These are phyloP conservation scores for Plecturocebus donacophilus DNA, from an alignment of 2,113 vertebrate species.

Conservation along the genomic window DNA sequence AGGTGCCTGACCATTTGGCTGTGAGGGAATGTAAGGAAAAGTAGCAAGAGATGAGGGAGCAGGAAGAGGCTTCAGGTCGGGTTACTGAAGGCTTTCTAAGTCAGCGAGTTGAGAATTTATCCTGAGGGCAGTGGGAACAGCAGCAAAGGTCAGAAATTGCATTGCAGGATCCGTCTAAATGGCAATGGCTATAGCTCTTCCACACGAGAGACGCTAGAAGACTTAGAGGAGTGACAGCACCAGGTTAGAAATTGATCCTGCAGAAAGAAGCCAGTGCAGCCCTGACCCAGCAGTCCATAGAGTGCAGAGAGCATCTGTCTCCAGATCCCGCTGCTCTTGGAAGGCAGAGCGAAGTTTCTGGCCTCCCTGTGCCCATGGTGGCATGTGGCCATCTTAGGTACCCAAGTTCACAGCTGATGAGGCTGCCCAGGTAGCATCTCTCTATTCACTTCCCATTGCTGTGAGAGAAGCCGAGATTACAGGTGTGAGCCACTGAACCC, in stretches of 20 bases:
- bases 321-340: neutral
- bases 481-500: too few species aligned
- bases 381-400: neutral
- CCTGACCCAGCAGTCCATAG: accelerated
- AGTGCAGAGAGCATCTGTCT: accelerated
- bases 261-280: neutral
- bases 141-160: neutral
- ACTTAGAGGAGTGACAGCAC: neutral
- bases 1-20: too few species aligned
- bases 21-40: neutral
- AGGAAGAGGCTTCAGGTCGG: neutral
- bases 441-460: neutral
- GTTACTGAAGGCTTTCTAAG: neutral
- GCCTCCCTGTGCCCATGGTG: neutral
- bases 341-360: neutral
- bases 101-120: neutral
- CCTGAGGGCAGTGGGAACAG: neutral
- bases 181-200: neutral
- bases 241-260: neutral
- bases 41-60: neutral
- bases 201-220: neutral
- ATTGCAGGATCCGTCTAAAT: neutral
- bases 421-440: neutral
- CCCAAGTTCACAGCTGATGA: neutral
- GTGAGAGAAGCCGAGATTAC: neutral